A percentile compares a stretch with the other conserved stretches of the same genome.
Evolutionary conservation across 2,888 invertebrate species (phyloP).

Genomic region (Orthosia incerta): DNA sequence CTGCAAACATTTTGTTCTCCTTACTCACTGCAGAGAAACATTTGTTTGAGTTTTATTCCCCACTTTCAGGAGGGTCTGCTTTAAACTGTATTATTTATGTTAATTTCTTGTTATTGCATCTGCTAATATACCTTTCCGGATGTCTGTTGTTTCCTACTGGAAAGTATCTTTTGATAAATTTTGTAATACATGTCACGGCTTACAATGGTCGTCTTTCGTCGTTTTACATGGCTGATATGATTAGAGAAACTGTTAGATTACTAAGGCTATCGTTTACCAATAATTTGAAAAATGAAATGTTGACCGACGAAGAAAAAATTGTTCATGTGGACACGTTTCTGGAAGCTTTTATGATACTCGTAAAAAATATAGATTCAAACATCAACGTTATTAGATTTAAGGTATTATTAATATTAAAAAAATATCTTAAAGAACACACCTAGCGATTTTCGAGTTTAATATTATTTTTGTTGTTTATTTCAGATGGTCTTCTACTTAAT

Average conservation of each 20-base stretch:
- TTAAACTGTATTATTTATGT: background rate
- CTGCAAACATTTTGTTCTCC: background rate
- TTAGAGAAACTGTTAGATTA: background rate
- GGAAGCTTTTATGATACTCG: background rate
- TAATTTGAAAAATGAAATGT: background rate
- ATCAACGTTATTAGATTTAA: background rate
- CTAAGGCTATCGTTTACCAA: background rate
- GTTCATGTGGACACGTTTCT: background rate
- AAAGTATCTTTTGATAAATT: rapidly evolving
- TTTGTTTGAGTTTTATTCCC: background rate
- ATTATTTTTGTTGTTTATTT: background rate
- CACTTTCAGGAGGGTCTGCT: background rate
- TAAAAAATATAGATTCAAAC: background rate
- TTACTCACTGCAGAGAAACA: conserved; percentile 15
- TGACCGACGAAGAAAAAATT: conserved; percentile 9
- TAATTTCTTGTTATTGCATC: background rate
- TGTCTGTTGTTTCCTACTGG: rapidly evolving
- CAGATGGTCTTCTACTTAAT: conserved; percentile 4
- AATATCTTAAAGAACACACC: background rate
- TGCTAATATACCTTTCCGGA: background rate
- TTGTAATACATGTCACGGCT: background rate
- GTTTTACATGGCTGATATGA: conserved; percentile 2
- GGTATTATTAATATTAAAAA: background rate
- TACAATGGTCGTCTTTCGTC: conserved; percentile 1
- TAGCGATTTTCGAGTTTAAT: background rate